Evolutionary conservation across 2,888 invertebrate species (phyloP), one percentile per base, ranked within the genome.

Genomic region (Chirona hameri): DNA sequence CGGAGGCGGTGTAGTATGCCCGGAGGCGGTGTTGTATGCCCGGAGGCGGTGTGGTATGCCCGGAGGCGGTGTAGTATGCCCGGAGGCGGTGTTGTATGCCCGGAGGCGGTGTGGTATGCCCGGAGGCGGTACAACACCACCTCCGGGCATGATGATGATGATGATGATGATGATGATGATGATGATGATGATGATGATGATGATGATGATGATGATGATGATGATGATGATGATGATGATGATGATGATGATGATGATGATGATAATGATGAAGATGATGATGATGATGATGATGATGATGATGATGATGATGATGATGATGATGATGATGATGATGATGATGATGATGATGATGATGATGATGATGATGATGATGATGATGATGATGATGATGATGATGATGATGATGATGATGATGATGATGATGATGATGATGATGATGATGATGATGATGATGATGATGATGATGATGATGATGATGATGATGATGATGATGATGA

Each of bases 161-260:
- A n/a, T n/a, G n/a, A 65, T 65, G 21, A 65, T 65, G 21, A 65
- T 65, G 21, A 65, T 65, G 21, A 65, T 65, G 21, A 65, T 65
- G 65, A 65, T 21, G n/a, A 65, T 65, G n/a, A 21, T 65, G 18
- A 65, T 65, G n/a, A 65, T n/a, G 18, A 65, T 18, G 18, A n/a
- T 65, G 65, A 65, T n/a, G 65, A 18, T 65, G 65, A 65, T 65
- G n/a, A 65, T 65, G n/a, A 65, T 65, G n/a, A 65, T 65, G 65
- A 65, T 65, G n/a, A 65, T 65, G n/a, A 65, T 65, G n/a, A 65
- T 65, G n/a, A 65, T 65, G n/a, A 65, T 65, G n/a, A 65, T 65
- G n/a, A n/a, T n/a, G n/a, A n/a, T n/a, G n/a, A n/a, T n/a, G n/a
- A n/a, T n/a, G n/a, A n/a, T n/a, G n/a, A n/a, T n/a, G n/a, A n/a